Conservation (phyloP, 2,113 vertebrate genomes). For the Polyodon spathula region DNA sequence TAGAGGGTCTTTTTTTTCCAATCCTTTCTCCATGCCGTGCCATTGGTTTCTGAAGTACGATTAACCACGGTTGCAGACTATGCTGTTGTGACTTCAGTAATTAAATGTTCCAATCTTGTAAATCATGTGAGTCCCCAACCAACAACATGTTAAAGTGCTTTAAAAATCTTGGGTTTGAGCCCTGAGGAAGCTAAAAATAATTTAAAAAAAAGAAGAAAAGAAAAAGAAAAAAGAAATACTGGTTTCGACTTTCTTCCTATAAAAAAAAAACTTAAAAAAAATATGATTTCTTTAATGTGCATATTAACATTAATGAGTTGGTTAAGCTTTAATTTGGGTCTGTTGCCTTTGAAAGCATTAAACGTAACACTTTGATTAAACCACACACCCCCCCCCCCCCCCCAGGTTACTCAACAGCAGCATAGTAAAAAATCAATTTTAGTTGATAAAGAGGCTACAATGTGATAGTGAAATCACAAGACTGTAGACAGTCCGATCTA, state of each 20-base stretch:
- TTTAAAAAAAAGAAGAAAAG: neutral
- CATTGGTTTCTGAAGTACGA: slow-evolving; percentile 9
- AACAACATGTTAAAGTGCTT: no score
- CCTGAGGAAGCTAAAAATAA: no score
- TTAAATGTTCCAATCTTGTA: neutral
- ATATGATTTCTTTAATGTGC: slow-evolving; percentile 23
- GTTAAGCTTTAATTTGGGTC: slow-evolving; percentile 16
- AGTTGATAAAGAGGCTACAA: slow-evolving; percentile 56
- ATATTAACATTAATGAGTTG: neutral
- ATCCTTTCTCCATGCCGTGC: slow-evolving; percentile 28
- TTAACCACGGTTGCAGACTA: neutral
- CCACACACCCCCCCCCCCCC: slow-evolving; percentile 63
- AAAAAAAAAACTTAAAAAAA: slow-evolving; percentile 31
- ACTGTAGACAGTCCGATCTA: slow-evolving; percentile 50
- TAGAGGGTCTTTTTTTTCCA: slow-evolving; percentile 47
- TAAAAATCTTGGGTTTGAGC: no score
- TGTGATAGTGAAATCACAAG: slow-evolving; percentile 61
- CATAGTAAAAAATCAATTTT: slow-evolving; percentile 10
- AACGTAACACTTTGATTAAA: slow-evolving; percentile 45
- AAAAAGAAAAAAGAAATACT: neutral
- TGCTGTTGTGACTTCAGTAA: neutral
- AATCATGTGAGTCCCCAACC: no score
- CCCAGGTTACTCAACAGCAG: slow-evolving; percentile 14
- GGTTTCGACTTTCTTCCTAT: neutral
- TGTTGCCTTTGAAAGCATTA: slow-evolving; percentile 44